Evolutionary conservation across 23 tunicate genomes (phyloP).

Genomic region (Ciona savignyi): DNA sequence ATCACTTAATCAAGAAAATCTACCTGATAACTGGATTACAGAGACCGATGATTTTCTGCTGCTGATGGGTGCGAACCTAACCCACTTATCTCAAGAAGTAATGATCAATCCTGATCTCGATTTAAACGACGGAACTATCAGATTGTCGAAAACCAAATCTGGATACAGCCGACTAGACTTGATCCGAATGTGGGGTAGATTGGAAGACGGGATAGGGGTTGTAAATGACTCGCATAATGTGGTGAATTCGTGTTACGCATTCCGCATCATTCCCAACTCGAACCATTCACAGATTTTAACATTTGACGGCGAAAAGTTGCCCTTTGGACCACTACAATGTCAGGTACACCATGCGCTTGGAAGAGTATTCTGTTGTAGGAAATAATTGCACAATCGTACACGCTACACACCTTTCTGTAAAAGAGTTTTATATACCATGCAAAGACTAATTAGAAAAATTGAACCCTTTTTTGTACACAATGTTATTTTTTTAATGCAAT

Average conservation of each 20-base stretch:
- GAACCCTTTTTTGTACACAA: too few species aligned
- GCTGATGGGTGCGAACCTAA: constrained; percentile 25
- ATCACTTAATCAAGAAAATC: constrained; percentile 4
- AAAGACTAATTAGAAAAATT: too few species aligned
- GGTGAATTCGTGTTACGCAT: constrained; percentile 34
- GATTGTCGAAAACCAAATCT: constrained; percentile 14
- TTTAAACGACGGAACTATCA: constrained; percentile 40
- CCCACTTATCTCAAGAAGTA: constrained; percentile 35
- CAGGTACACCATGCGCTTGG: constrained; percentile 50
- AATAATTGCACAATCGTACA: too few species aligned
- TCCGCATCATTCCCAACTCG: constrained; percentile 49
- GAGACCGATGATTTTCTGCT: constrained; percentile 11
- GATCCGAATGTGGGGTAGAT: constrained; percentile 43
- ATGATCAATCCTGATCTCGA: constrained; percentile 4
- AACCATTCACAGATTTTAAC: constrained; percentile 46
- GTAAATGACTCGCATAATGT: constrained; percentile 2
- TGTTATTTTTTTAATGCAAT: too few species aligned
- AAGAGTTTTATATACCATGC: too few species aligned
- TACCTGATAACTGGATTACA: constrained; percentile 35
- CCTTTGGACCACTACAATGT: constrained; percentile 69
- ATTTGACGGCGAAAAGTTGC: constrained; percentile 64
- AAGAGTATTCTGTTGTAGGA: constrained; percentile 37
- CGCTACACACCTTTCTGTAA: too few species aligned
- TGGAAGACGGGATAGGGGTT: constrained; percentile 59
- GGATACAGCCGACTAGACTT: constrained; percentile 13